A percentile compares a stretch with the other conserved stretches of the same genome.
These are phyloP conservation scores for Catamblyrhynchus diadema DNA, from an alignment of 2,797 vertebrate genomes.

Conservation along the genomic window DNA sequence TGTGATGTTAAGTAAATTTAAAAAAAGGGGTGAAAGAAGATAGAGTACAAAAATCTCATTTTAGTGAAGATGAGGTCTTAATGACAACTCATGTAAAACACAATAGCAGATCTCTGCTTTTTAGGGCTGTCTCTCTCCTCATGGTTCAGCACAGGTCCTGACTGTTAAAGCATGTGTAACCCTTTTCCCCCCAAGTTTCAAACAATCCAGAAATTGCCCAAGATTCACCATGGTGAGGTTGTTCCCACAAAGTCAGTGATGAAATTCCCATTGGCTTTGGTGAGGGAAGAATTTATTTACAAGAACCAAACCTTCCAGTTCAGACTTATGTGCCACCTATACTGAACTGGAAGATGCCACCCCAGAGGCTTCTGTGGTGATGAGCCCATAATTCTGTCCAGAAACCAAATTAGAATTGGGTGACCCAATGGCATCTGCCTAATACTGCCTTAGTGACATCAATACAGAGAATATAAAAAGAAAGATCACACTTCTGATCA, in stretches of 20 bases:
- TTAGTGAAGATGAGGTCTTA: constrained; percentile 88
- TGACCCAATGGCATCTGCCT: neutral
- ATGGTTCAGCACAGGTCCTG: neutral
- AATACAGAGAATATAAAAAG: neutral
- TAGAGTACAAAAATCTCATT: constrained; percentile 89
- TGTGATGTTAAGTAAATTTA: constrained; percentile 71
- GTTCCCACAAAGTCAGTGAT: neutral
- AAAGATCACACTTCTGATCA: neutral
- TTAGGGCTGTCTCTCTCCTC: neutral
- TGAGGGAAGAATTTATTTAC: neutral
- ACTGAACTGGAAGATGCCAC: neutral
- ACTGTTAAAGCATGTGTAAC: neutral
- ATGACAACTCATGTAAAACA: neutral
- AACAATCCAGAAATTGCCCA: neutral
- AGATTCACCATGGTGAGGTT: neutral
- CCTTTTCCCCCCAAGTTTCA: neutral
- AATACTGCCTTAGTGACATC: neutral
- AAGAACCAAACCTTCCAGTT: neutral
- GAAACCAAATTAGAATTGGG: neutral
- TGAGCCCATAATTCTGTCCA: neutral
- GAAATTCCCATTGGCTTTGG: neutral
- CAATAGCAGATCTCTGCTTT: neutral
- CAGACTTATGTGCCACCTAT: neutral
- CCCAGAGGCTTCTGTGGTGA: neutral
- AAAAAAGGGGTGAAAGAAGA: constrained; percentile 82